phyloP scores from a whole-genome alignment of 1,140 invertebrate species.

The Drosophila parvula region DNA sequence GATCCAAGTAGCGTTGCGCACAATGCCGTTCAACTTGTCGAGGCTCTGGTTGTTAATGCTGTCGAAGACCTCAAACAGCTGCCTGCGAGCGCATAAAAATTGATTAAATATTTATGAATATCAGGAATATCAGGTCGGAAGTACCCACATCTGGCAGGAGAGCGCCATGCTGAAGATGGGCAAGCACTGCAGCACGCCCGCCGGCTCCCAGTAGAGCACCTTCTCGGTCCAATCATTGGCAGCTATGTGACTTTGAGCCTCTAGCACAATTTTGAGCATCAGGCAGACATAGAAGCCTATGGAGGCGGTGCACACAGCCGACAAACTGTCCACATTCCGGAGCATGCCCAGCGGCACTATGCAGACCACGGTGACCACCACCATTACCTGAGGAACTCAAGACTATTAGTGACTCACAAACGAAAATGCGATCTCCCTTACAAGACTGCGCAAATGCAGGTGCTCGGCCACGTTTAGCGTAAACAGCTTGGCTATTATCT shows the following conservation, averaged over 20 bases:
- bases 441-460: constrained; percentile 60
- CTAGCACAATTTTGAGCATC: constrained; percentile 92
- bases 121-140: background rate
- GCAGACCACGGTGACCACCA: constrained; percentile 91
- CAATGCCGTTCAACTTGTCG: constrained; percentile 94
- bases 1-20: constrained; percentile 94
- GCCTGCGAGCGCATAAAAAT: constrained; percentile 85
- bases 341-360: constrained; percentile 95
- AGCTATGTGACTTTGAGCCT: constrained; percentile 90
- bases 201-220: constrained; percentile 93
- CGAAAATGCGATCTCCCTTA: background rate
- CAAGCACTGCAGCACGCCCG: constrained; percentile 94
- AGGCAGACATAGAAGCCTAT: constrained; percentile 96
- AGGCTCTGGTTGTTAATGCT: constrained; percentile 93
- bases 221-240: constrained; percentile 89
- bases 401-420: background rate
- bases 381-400: constrained; percentile 50
- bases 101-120: background rate
- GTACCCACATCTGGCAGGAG: constrained; percentile 95
- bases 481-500: constrained; percentile 93
- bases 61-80: constrained; percentile 98
- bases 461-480: constrained; percentile 89
- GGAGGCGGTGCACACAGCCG: constrained; percentile 93
- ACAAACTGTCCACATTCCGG: constrained; percentile 95
- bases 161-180: constrained; percentile 98